These are phyloP conservation scores for Chloroclystis v-ata DNA, from an alignment of 2,888 invertebrate genomes.

Conservation along the genomic window DNA sequence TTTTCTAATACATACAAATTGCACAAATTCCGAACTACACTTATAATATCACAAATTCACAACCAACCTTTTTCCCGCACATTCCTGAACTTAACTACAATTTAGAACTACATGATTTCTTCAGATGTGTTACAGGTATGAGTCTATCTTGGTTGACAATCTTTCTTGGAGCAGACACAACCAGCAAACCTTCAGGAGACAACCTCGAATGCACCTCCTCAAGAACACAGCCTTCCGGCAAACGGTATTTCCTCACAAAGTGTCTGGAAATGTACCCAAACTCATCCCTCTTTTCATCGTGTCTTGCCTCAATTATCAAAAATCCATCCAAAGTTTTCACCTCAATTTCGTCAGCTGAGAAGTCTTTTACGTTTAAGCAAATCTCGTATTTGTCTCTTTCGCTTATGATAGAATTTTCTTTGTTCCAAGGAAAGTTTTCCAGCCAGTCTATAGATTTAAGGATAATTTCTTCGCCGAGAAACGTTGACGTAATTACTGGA, in stretches of 20 bases:
- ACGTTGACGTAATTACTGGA: slow-evolving; percentile 32
- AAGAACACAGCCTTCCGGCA: slow-evolving; percentile 48
- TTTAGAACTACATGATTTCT: slow-evolving; percentile 42
- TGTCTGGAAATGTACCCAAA: slow-evolving; percentile 52
- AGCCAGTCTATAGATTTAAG: slow-evolving; percentile 61
- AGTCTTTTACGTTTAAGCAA: slow-evolving; percentile 49
- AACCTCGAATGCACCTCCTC: slow-evolving; percentile 49
- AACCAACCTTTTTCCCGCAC: too few species aligned
- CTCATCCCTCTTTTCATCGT: slow-evolving; percentile 57
- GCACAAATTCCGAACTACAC: too few species aligned
- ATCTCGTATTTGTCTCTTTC: slow-evolving; percentile 52
- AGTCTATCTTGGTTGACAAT: slow-evolving; percentile 44
- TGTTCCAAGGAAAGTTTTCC: slow-evolving; percentile 57
- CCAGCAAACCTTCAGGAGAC: slow-evolving; percentile 49
- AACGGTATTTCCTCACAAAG: slow-evolving; percentile 47
- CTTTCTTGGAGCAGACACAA: slow-evolving; percentile 44
- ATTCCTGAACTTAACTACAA: slow-evolving; percentile 21
- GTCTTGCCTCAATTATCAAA: slow-evolving; percentile 54
- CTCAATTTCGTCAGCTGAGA: slow-evolving; percentile 50
- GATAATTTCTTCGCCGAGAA: slow-evolving; percentile 55
- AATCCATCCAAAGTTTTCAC: slow-evolving; percentile 46
- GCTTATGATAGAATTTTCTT: slow-evolving; percentile 42
- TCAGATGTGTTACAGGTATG: slow-evolving; percentile 53
- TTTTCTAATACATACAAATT: too few species aligned
- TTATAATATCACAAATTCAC: too few species aligned